These are phyloP conservation scores for Acronicta leporina DNA, from an alignment of 2,888 invertebrate genomes.

Conservation along the genomic window DNA sequence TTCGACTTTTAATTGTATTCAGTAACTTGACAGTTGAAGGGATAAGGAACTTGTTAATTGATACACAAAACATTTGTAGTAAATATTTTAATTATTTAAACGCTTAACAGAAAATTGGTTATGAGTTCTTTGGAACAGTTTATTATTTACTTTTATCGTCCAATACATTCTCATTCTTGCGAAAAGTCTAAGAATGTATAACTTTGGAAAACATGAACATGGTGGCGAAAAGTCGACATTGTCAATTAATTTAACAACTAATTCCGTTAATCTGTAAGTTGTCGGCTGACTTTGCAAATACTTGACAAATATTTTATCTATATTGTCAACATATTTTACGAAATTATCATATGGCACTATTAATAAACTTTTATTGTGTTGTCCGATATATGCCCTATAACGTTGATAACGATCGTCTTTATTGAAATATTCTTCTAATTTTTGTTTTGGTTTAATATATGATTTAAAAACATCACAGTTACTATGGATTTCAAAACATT, in stretches of 20 bases:
- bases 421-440: conserved; percentile 12
- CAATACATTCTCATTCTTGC: conserved; percentile 19
- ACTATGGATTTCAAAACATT: conserved; percentile 20
- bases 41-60: background rate
- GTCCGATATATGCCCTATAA: conserved; percentile 12
- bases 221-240: background rate
- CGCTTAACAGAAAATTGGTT: background rate
- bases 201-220: conserved; percentile 26
- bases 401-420: conserved; percentile 4
- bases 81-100: background rate
- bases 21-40: too few species aligned
- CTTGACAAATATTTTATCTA: conserved; percentile 20
- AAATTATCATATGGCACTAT: conserved; percentile 28
- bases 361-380: conserved; percentile 23
- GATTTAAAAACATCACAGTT: conserved; percentile 11
- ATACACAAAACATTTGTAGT: background rate
- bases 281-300: background rate
- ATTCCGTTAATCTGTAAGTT: background rate
- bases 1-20: too few species aligned
- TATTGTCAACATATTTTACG: conserved; percentile 19
- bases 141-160: conserved; percentile 25
- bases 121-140: background rate
- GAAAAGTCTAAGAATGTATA: conserved; percentile 26
- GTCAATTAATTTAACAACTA: conserved; percentile 4
- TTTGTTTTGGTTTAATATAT: conserved; percentile 19